Conservation (phyloP, 2,888 invertebrate species). For the Limnephilus auricula region DNA sequence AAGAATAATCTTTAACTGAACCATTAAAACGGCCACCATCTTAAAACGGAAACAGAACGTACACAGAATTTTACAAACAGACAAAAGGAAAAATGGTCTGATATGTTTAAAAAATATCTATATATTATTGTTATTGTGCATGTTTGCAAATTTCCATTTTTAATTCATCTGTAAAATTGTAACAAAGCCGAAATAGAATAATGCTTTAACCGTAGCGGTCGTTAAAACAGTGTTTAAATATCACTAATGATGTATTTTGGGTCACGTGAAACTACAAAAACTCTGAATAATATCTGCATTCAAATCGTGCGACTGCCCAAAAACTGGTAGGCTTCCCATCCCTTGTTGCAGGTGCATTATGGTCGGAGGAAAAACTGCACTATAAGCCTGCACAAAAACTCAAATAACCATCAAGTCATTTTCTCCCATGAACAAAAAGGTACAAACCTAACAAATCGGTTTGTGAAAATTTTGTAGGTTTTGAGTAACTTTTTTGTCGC, state of each 20-base stretch:
- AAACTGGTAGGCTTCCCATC: constrained; percentile 22
- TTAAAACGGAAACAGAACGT: too few species aligned
- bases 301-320: constrained; percentile 28
- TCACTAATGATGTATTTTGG: constrained; percentile 24
- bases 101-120: too few species aligned
- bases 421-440: not conserved
- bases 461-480: not conserved
- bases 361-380: constrained; percentile 31
- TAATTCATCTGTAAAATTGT: not conserved
- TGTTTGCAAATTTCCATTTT: not conserved
- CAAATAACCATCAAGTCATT: not conserved
- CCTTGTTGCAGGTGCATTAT: constrained; percentile 41
- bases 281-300: constrained; percentile 34
- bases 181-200: not conserved
- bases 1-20: too few species aligned
- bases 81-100: too few species aligned
- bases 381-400: constrained; percentile 14
- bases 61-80: too few species aligned
- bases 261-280: constrained; percentile 36
- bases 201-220: not conserved
- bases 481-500: constrained; percentile 2
- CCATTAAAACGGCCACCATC: too few species aligned
- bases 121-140: not conserved
- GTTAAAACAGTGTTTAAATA: constrained; percentile 8
- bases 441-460: not conserved